Percentiles rank a stretch among this genome's conserved stretches.
Conservation (phyloP, 2,113 vertebrate species). For the Athene cunicularia region DNA sequence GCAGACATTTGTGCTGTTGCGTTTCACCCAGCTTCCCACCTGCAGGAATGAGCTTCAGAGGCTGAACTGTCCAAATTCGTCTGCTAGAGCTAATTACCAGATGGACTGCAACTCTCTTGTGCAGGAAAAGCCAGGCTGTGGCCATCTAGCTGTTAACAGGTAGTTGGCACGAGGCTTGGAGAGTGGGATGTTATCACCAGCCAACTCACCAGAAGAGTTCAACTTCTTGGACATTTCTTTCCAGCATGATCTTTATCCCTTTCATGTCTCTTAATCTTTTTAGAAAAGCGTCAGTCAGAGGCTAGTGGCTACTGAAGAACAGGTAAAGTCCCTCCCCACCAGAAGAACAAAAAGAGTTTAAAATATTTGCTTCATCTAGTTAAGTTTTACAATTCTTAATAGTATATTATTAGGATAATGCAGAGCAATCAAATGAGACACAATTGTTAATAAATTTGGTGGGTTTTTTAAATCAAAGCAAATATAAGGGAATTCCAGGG, state of each 20-base stretch:
- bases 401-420: neutral
- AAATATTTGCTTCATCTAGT: neutral
- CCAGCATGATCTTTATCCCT: neutral
- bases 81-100: neutral
- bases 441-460: neutral
- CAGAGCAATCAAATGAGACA: neutral
- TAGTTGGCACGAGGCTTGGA: neutral
- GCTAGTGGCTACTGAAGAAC: neutral
- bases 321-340: neutral
- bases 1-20: neutral
- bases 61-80: neutral
- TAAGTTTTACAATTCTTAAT: neutral
- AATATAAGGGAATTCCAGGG: neutral
- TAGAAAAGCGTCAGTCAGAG: neutral
- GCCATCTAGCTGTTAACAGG: neutral
- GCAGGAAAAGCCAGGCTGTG: neutral
- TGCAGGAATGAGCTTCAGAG: neutral
- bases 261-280: neutral
- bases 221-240: neutral
- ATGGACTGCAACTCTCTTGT: neutral
- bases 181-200: neutral
- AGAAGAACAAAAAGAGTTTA: neutral
- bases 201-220: neutral
- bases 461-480: neutral
- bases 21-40: neutral